Base-by-base conservation (phyloP, 30 jellyfish, hydroid and myxozoan species). In the Aurelia aurita region DNA sequence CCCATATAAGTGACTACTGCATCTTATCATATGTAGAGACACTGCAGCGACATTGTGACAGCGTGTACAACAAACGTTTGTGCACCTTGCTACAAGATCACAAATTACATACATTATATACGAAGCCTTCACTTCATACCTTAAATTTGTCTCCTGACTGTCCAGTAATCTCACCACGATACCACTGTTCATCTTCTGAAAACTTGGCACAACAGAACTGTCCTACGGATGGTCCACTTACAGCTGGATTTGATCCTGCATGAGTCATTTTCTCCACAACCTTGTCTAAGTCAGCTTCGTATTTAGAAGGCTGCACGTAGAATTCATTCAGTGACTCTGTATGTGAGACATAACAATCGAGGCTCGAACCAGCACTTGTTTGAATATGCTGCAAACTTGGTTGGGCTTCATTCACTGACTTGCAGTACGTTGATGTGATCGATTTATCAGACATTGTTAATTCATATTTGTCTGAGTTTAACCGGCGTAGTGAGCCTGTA, bases 101-200 rank as follows among this genome's bases (percentile, higher is more conserved):
- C n/a, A n/a, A n/a, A n/a, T n/a, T n/a, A n/a, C n/a, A n/a, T n/a
- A n/a, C n/a, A n/a, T n/a, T n/a, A n/a, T n/a, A n/a, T n/a, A n/a
- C n/a, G n/a, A n/a, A n/a, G n/a, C n/a, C n/a, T n/a, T n/a, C n/a
- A n/a, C n/a, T n/a, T 62, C 60, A 12, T 23, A 29, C 15, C 20
- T 19, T 39, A 15, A 39, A 39, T 39, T 39, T 15, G 19, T 26
- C 60, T 19, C 92, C 92, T 47, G 51, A 39, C 13, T 47, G 61
- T 26, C 76, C 71, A 20, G 18, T 29, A 6, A 86, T 69, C 57
- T 86, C 95, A 39, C 83, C 90, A 28, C 95, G 89, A 55, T 86
- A 86, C 95, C 95, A 86, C 55, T 73, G 60, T 3, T 70, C 57
- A 54, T 86, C 95, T 25, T 44, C 95, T 22, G 77, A 49, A 57